phyloP scores from a whole-genome alignment of 2,797 vertebrate species.

The Florisuga fusca region DNA sequence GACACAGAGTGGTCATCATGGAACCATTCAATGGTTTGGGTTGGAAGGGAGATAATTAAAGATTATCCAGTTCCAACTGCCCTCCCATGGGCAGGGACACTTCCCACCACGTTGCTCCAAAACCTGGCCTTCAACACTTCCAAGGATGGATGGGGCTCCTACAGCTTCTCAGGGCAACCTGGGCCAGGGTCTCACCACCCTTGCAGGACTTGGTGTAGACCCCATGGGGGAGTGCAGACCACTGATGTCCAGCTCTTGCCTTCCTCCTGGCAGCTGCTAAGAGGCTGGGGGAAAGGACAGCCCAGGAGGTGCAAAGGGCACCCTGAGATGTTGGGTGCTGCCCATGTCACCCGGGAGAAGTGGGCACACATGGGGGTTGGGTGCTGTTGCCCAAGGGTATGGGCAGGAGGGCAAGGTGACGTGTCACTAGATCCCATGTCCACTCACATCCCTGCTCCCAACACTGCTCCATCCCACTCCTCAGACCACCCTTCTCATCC shows the following conservation, averaged over 20 bases:
- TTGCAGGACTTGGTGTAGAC: too few relatives aligned
- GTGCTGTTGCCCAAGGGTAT: rapidly evolving
- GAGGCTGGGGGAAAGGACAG: neutral
- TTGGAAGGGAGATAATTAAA: too few relatives aligned
- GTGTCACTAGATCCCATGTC: neutral
- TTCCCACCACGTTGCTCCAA: too few relatives aligned
- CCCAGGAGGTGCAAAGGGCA: neutral
- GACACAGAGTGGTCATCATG: neutral
- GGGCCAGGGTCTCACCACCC: too few relatives aligned
- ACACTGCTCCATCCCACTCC: rapidly evolving
- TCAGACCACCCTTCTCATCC: neutral
- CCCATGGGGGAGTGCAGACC: neutral
- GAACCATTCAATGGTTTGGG: too few relatives aligned
- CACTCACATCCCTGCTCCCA: too few relatives aligned
- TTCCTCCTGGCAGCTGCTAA: neutral
- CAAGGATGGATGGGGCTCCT: too few relatives aligned
- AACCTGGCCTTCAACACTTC: too few relatives aligned
- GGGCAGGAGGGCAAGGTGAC: neutral
- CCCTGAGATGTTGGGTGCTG: neutral
- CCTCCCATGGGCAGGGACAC: too few relatives aligned
- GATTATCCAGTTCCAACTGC: too few relatives aligned
- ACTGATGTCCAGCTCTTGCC: neutral
- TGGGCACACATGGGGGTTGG: rapidly evolving
- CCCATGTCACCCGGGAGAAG: neutral
- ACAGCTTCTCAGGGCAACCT: too few relatives aligned